Percentiles rank a stretch among this genome's conserved stretches.
Conservation (phyloP, 92 coral and sea anemone genomes). For the Heteractis magnifica region DNA sequence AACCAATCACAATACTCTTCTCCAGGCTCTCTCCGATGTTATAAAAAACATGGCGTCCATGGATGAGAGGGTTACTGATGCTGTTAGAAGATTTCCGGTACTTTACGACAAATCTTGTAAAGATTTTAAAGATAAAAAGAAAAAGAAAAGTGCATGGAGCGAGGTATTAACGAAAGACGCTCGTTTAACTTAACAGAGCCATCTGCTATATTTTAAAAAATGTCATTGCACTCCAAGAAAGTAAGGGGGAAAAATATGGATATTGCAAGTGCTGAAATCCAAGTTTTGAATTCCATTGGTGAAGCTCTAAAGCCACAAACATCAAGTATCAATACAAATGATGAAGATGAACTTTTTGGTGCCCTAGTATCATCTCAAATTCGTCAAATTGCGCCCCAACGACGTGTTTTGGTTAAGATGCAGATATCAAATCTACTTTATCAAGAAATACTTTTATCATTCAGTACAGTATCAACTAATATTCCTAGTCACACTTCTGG, state of each 20-base stretch:
- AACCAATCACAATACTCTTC: too few species aligned
- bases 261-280: conserved; percentile 29
- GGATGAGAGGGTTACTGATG: conserved; percentile 50
- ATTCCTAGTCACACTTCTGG: conserved; percentile 15
- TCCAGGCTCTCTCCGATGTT: too few species aligned
- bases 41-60: conserved; percentile 5
- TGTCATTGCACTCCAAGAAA: conserved; percentile 6
- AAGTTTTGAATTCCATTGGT: conserved; percentile 39
- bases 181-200: neutral
- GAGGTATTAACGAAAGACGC: conserved; percentile 16
- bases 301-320: conserved; percentile 18
- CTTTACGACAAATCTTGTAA: conserved; percentile 48
- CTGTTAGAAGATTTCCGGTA: conserved; percentile 47
- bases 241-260: conserved; percentile 9
- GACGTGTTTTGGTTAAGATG: conserved; percentile 45
- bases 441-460: conserved; percentile 42
- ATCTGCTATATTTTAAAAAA: neutral
- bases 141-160: conserved; percentile 52
- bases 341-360: conserved; percentile 49
- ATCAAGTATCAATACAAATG: neutral
- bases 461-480: conserved; percentile 8
- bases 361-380: conserved; percentile 44
- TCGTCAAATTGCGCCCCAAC: conserved; percentile 35
- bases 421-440: conserved; percentile 50
- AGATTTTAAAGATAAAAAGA: conserved; percentile 40